Evolutionary conservation across 2,113 vertebrate species (phyloP), one percentile per base, ranked within the genome.

Genomic region (Nerophis lumbriciformis): DNA sequence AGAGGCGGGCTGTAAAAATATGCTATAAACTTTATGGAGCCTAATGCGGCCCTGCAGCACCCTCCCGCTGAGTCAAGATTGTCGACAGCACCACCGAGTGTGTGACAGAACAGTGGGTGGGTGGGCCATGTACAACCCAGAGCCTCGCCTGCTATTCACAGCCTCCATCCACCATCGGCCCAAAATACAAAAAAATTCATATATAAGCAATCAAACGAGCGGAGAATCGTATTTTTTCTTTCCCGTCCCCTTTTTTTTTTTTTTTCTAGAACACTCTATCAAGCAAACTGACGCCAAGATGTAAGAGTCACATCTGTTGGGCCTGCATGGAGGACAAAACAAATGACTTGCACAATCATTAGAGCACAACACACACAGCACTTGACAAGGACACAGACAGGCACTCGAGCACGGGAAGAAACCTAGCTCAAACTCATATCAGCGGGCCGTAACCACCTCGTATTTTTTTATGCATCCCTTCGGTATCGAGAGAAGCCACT

Each of bases 1-100:
- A 88, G 88, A 85, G 81, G 75, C 68, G 67, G 81, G 85, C 77
- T 85, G 86, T 87, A 87, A 88, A 88, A 87, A 88, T 85, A 87
- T 83, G 88, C 82, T 65, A 85, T 86, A 87, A 89, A 88, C 76
- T 89, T 88, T 88, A 88, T 87, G 79, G 86, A 78, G 84, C 87
- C 83, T 89, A 89, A 89, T 89, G 84, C 82, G 66, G 82, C 83
- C 85, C 85, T 82, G 81, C 79, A 84, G 86, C 84, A 81, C 72
- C 69, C 71, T 82, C 85, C 79, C 60, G 80, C 77, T 57, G 84
- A 78, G 87, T 84, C 63, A 67, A 85, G 82, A 77, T 73, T 76
- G 84, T 75, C 77, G 65, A 75, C 83, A 77, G 81, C 77, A 78
- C 72, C 59, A 71, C 76, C 67, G 80, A 82, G 80, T 73, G 79